A percentile compares a stretch with the other conserved stretches of the same genome.
phyloP scores from a whole-genome alignment of 1,140 invertebrate species.

The Chironomus striatipennis region DNA sequence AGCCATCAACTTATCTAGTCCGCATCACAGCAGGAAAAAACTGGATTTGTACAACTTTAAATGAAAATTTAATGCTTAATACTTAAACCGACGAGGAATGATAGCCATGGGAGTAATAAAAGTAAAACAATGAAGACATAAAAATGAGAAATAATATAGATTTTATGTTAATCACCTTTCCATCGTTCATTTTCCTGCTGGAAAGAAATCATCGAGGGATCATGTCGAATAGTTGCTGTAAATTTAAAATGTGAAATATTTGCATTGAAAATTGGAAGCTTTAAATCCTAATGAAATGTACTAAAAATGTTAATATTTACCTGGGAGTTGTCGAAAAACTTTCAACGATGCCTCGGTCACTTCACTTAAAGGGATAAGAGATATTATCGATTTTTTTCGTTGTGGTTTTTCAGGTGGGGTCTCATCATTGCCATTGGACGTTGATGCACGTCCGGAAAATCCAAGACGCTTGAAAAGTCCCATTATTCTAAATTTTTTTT shows the following conservation, averaged over 20 bases:
- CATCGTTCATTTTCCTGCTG: constrained; percentile 43
- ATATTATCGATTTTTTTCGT: constrained; percentile 27
- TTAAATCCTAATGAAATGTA: no score
- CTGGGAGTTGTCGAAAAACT: constrained; percentile 46
- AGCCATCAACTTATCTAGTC: no score
- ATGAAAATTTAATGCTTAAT: no score
- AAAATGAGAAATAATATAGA: background rate
- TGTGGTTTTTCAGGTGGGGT: background rate
- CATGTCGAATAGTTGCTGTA: constrained; percentile 47
- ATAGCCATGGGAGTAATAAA: no score
- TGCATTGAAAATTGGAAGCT: no score
- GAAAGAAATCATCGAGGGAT: constrained; percentile 46
- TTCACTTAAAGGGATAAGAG: constrained; percentile 41
- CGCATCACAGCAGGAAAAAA: no score
- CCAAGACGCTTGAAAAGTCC: constrained; percentile 18
- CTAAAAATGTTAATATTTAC: no score
- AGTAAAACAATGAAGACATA: no score
- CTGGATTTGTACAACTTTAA: no score
- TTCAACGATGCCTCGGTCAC: constrained; percentile 45
- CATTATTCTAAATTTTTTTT: background rate
- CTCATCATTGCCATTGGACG: background rate
- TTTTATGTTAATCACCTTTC: background rate
- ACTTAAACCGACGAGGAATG: no score
- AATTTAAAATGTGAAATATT: no score
- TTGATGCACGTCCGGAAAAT: background rate